phyloP scores from a whole-genome alignment of 1,140 invertebrate genomes.

The Cardiocondyla obscurior region DNA sequence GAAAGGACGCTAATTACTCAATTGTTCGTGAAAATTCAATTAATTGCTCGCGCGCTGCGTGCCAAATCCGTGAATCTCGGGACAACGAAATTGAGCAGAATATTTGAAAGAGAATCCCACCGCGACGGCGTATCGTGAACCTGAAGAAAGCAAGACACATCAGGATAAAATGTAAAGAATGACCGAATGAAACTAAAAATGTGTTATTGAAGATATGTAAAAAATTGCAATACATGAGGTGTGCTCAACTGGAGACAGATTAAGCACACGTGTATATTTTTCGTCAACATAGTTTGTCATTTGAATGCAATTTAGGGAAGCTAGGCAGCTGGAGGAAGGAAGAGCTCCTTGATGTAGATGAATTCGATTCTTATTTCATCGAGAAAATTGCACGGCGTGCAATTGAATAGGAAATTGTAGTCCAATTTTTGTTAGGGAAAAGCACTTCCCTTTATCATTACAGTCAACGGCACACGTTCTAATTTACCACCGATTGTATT shows the following conservation, averaged over 20 bases:
- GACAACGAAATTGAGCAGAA: not conserved
- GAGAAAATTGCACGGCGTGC: not conserved
- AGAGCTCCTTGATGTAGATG: conserved; percentile 1
- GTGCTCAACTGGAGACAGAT: not conserved
- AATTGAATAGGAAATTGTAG: not conserved
- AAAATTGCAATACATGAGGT: not conserved
- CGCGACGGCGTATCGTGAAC: not conserved
- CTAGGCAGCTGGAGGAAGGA: not conserved
- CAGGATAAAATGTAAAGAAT: not conserved
- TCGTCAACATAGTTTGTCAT: too few species aligned
- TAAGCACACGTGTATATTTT: too few species aligned
- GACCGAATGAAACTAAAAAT: not conserved
- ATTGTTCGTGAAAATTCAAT: conserved; percentile 33
- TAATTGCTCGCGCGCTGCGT: not conserved
- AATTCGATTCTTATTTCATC: not conserved
- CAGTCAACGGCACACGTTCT: not conserved
- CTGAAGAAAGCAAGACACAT: not conserved
- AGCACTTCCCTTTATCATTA: not conserved
- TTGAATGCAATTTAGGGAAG: not conserved
- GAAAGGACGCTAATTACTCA: conserved; percentile 21
- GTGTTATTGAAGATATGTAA: not conserved
- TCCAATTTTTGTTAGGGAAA: not conserved
- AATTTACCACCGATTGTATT: not conserved
- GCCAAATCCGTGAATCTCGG: not conserved
- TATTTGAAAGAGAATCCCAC: not conserved